These are phyloP conservation scores for Amblyjoppa fuscipennis DNA, from an alignment of 2,888 invertebrate species.

Conservation along the genomic window DNA sequence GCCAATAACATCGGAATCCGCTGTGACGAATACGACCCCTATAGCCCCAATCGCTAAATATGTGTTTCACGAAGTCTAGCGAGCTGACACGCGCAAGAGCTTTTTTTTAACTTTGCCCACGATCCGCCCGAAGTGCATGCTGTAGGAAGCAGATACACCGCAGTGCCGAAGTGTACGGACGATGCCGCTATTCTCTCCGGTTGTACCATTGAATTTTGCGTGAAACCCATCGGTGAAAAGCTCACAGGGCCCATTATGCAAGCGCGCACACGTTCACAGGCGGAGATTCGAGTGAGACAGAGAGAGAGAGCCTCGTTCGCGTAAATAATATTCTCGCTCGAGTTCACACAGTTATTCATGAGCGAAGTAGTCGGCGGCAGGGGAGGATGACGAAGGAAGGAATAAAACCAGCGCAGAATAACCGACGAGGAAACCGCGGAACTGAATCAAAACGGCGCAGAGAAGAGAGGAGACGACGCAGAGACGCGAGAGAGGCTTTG, in stretches of 20 bases:
- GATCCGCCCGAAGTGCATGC: neutral
- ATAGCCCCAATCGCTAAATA: neutral
- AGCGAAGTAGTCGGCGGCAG: constrained; percentile 1
- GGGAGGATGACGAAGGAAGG: constrained; percentile 10
- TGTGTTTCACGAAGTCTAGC: neutral
- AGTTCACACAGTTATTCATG: constrained; percentile 37
- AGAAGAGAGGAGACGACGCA: constrained; percentile 16
- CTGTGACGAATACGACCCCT: neutral
- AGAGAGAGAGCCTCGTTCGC: constrained; percentile 32
- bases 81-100: constrained; percentile 24
- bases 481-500: constrained; percentile 15
- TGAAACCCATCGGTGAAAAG: constrained; percentile 46
- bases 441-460: constrained; percentile 19
- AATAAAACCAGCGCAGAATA: constrained; percentile 35
- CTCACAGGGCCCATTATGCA: constrained; percentile 15
- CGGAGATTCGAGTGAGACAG: constrained; percentile 7
- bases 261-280: neutral
- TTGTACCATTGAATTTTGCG: constrained; percentile 30
- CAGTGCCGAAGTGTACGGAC: constrained; percentile 1
- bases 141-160: neutral
- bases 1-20: neutral
- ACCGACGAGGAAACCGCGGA: constrained; percentile 39
- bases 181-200: constrained; percentile 43
- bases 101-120: constrained; percentile 11
- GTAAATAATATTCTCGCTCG: constrained; percentile 45